Evolutionary conservation across 1,140 invertebrate genomes (phyloP), one percentile per base, ranked within the genome.

Genomic region (Drosophila busckii): DNA sequence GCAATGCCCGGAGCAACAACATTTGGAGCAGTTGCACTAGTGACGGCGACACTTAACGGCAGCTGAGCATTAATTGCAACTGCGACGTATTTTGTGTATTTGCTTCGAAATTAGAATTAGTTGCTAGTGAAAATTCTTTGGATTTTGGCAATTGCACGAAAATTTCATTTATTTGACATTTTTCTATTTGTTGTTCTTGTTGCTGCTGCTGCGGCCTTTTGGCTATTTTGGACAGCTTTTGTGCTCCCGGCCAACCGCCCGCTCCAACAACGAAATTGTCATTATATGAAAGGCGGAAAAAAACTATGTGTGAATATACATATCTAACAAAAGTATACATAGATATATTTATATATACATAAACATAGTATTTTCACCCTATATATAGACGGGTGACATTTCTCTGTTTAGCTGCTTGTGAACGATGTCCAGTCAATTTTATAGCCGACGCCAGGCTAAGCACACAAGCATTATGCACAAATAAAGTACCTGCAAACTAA

Each of bases 221-320:
- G 38, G 64, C 73, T 73, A 78, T 78, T 78, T 80, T 68, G 71
- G 56, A 71, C 49, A 64, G 62, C 34, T 41, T 25, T 38, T 63
- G 53, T 31, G 10, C 31, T 34, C 26, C 9, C 32, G 34, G 20
- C 16, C 41, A 20, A 4, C 19, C 20, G 23, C 22, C 32, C 17
- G 34, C 38, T 50, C 65, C 35, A 55, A 56, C 48, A 34, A 50
- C 52, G 56, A 73, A 73, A 73, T 65, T 68, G 73, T 80, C 71
- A 73, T 58, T 64, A 60, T 80, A 80, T 78, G 71, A 78, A 80
- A 78, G 59, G 65, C 73, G 68, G 73, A 78, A 73, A n/a, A n/a
- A 68, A 80, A 78, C 73, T 67, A 71, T 76, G 70, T 76, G 73
- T 63, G 61, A 76, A 78, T 49, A 20, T 68, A 42, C 40, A 22